A percentile compares a stretch with the other conserved stretches of the same genome.
Evolutionary conservation across 2,888 invertebrate genomes (phyloP).

Genomic region (Noctua pronuba): DNA sequence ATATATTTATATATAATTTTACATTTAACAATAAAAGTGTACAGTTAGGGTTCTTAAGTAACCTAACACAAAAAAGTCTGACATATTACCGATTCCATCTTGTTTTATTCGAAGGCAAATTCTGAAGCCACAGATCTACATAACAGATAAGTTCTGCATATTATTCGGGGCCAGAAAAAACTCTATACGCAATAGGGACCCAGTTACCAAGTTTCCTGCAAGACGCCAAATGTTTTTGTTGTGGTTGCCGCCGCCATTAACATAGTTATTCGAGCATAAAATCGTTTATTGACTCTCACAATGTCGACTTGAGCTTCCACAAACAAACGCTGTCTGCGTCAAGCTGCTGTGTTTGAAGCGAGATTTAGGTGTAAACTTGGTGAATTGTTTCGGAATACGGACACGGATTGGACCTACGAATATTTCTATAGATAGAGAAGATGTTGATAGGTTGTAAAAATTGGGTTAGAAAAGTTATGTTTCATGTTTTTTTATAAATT

Average conservation of each 20-base stretch:
- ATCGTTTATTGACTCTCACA: conserved; percentile 82
- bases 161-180: conserved; percentile 35
- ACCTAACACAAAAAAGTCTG: neutral
- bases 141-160: conserved; percentile 42
- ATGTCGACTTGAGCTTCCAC: conserved; percentile 71
- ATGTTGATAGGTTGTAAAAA: conserved; percentile 8
- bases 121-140: conserved; percentile 13
- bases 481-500: neutral
- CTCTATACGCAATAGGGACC: conserved; percentile 50
- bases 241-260: conserved; percentile 77
- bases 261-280: conserved; percentile 86
- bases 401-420: neutral
- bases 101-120: neutral
- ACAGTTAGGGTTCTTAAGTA: neutral
- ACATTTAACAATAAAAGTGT: too few species aligned
- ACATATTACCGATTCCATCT: neutral
- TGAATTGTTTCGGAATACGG: conserved; percentile 33
- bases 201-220: conserved; percentile 65
- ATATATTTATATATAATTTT: too few species aligned
- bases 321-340: conserved; percentile 64
- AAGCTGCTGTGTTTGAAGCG: conserved; percentile 50
- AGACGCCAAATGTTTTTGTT: conserved; percentile 80
- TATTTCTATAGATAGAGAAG: neutral
- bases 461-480: neutral
- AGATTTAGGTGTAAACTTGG: conserved; percentile 56